phyloP scores from a whole-genome alignment of 2,113 vertebrate genomes.

The Salvelinus namaycush region DNA sequence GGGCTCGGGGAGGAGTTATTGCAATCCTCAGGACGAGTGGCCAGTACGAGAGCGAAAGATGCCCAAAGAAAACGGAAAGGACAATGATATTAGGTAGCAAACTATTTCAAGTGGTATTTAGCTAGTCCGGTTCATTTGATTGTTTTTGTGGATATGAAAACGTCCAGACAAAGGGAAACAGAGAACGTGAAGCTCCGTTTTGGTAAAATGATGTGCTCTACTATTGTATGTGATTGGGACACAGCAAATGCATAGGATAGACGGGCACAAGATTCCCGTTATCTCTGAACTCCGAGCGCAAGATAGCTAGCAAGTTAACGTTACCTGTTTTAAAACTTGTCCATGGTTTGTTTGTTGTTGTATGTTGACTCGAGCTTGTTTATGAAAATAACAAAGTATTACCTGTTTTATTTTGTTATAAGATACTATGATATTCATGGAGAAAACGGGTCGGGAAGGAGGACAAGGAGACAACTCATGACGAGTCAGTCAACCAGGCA shows the following conservation, averaged over 20 bases:
- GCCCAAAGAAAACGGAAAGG: constrained; percentile 37
- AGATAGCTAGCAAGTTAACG: no score
- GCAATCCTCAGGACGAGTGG: constrained; percentile 53
- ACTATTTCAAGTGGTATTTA: not conserved
- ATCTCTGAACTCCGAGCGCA: not conserved
- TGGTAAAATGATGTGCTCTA: no score
- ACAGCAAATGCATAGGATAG: not conserved
- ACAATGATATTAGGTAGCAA: constrained; percentile 24
- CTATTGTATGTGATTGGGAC: not conserved
- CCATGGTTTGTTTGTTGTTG: no score
- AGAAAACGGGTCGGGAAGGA: not conserved
- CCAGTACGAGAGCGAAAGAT: not conserved
- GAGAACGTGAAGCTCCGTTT: not conserved
- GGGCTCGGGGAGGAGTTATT: constrained; percentile 51
- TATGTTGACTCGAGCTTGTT: no score
- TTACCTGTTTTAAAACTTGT: no score
- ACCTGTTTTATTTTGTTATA: constrained; percentile 28
- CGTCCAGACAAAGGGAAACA: not conserved
- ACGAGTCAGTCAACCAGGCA: not conserved
- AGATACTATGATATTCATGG: not conserved
- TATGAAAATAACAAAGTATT: not conserved
- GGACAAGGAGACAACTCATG: not conserved
- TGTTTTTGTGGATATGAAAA: not conserved
- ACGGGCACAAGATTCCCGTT: not conserved
- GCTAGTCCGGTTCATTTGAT: not conserved